Percentiles rank a stretch among this genome's conserved stretches.
Evolutionary conservation across 2,888 invertebrate species (phyloP).

Genomic region (Dioctria rufipes): DNA sequence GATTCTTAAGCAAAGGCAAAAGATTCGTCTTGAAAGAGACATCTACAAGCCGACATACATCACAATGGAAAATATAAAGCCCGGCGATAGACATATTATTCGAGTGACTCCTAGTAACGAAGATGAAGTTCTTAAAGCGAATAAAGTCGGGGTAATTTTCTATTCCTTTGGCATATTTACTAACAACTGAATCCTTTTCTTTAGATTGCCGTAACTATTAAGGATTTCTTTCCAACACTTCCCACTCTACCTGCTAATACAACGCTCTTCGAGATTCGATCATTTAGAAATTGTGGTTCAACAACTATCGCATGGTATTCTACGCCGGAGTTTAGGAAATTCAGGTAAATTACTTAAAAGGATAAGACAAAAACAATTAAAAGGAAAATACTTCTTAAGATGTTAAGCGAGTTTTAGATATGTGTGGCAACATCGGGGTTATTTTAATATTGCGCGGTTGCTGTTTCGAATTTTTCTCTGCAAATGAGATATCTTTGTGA

Average conservation of each 20-base stretch:
- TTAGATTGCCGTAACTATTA: constrained; percentile 73
- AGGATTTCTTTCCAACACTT: constrained; percentile 70
- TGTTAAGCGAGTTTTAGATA: no score
- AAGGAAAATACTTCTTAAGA: no score
- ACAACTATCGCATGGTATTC: constrained; percentile 76
- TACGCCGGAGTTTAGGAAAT: constrained; percentile 71
- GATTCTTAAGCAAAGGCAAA: constrained; percentile 69
- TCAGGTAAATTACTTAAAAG: constrained; percentile 68
- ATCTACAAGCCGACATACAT: constrained; percentile 73
- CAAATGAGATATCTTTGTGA: no score
- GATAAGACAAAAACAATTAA: no score
- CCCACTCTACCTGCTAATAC: constrained; percentile 74
- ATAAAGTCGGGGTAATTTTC: constrained; percentile 72
- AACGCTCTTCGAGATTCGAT: constrained; percentile 73
- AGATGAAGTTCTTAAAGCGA: constrained; percentile 72
- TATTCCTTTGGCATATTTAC: not conserved
- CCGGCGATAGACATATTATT: constrained; percentile 72
- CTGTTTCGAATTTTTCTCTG: no score
- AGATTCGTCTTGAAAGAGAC: constrained; percentile 67
- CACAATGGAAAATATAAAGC: constrained; percentile 66
- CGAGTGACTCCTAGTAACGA: constrained; percentile 72
- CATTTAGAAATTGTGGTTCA: constrained; percentile 72
- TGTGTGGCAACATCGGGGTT: no score
- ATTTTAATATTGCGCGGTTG: no score
- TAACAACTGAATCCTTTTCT: constrained; percentile 2